These are phyloP conservation scores for Daktulosphaira vitifoliae DNA, from an alignment of 1,140 invertebrate species.

Conservation along the genomic window DNA sequence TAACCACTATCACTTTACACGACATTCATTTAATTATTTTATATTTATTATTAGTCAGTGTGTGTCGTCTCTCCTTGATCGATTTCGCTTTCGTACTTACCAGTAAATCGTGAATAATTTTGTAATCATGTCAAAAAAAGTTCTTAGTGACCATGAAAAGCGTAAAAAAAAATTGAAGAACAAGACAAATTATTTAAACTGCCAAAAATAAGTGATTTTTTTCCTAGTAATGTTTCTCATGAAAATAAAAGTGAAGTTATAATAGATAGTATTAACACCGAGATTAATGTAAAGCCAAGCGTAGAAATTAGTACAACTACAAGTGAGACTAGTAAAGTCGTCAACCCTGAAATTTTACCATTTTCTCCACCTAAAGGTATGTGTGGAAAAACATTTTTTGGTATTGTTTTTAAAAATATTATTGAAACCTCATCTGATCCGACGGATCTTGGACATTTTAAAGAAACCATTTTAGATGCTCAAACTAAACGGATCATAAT, in stretches of 20 bases:
- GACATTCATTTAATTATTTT: too few species aligned
- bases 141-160: neutral
- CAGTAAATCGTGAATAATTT: too few species aligned
- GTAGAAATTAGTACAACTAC: neutral
- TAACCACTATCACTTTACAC: too few species aligned
- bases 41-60: too few species aligned
- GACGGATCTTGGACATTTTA: neutral
- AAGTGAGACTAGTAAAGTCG: neutral
- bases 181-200: neutral
- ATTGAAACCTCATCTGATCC: neutral
- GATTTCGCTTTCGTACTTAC: too few species aligned
- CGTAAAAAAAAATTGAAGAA: too few species aligned
- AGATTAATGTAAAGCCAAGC: neutral
- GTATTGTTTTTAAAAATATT: slow-evolving; percentile 7
- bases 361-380: neutral
- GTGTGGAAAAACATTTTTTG: neutral
- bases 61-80: too few species aligned
- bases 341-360: neutral
- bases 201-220: neutral
- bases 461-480: too few species aligned
- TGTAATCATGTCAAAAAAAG: too few species aligned
- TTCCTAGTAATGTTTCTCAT: neutral
- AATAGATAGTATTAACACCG: neutral
- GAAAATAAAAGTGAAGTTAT: too few species aligned
- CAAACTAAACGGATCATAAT: too few species aligned